A percentile compares a stretch with the other conserved stretches of the same genome.
Conservation (phyloP, 2,888 invertebrate species). For the Xiphydria camelus region DNA sequence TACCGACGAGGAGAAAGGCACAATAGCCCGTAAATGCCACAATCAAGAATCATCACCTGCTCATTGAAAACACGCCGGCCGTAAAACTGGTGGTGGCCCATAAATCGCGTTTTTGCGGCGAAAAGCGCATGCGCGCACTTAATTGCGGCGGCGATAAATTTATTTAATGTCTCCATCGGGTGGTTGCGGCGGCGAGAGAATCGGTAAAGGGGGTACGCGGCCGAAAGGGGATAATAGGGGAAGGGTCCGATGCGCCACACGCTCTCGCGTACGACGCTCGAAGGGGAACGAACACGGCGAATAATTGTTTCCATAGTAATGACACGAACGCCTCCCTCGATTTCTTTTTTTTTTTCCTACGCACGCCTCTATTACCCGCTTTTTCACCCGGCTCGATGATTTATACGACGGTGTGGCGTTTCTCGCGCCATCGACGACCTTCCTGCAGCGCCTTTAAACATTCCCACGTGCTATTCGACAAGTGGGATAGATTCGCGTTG, state of each 20-base stretch:
- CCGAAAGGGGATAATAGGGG: not conserved
- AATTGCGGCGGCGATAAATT: constrained; percentile 51
- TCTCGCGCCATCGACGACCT: too few relatives aligned
- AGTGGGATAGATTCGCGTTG: too few relatives aligned
- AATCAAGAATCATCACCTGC: constrained; percentile 25
- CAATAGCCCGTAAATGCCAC: constrained; percentile 34
- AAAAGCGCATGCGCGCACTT: constrained; percentile 24
- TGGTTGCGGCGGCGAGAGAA: constrained; percentile 27
- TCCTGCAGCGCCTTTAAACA: too few relatives aligned
- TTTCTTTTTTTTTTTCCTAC: too few relatives aligned
- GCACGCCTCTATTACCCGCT: too few relatives aligned
- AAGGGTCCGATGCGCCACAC: not conserved
- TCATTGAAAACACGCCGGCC: not conserved
- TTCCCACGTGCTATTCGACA: too few relatives aligned
- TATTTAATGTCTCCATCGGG: constrained; percentile 42
- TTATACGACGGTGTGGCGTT: too few relatives aligned
- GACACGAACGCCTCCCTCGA: too few relatives aligned
- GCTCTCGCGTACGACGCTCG: not conserved
- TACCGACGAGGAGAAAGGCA: constrained; percentile 14
- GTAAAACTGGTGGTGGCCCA: too few relatives aligned
- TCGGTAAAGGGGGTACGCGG: constrained; percentile 30
- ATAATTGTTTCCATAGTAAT: not conserved
- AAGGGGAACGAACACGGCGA: not conserved
- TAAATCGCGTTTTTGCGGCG: constrained; percentile 11
- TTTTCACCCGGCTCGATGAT: too few relatives aligned